These are phyloP conservation scores for Liopterus haemorrhoidalis DNA, from an alignment of 2,888 invertebrate species.

Conservation along the genomic window DNA sequence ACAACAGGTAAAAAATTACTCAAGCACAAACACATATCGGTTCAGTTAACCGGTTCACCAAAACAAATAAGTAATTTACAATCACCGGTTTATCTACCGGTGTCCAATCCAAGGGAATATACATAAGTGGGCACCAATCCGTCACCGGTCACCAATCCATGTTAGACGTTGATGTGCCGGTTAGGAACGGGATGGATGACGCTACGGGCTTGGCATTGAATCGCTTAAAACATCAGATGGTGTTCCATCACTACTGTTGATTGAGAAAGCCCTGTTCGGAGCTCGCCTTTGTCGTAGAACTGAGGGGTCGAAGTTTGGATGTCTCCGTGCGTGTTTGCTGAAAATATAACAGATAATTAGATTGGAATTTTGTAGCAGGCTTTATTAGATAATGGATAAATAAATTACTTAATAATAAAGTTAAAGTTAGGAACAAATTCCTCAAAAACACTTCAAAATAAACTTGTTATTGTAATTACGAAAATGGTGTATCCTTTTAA, in stretches of 20 bases:
- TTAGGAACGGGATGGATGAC: constrained; percentile 6
- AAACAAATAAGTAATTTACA: too few species aligned
- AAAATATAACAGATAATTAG: too few species aligned
- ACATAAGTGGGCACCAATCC: too few species aligned
- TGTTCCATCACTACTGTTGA: constrained; percentile 49
- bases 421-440: constrained; percentile 12
- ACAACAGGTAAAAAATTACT: too few species aligned
- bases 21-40: too few species aligned
- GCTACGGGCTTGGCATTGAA: constrained; percentile 48
- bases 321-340: constrained; percentile 58
- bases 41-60: too few species aligned
- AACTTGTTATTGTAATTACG: constrained; percentile 18
- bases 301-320: constrained; percentile 56
- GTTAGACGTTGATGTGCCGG: too few species aligned
- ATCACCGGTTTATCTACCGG: too few species aligned
- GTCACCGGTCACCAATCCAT: too few species aligned
- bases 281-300: constrained; percentile 50
- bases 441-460: constrained; percentile 19
- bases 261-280: constrained; percentile 48
- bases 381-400: too few species aligned
- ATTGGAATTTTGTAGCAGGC: too few species aligned
- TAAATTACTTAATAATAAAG: constrained; percentile 27
- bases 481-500: constrained; percentile 2
- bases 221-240: constrained; percentile 50
- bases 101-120: too few species aligned